Base-by-base conservation (phyloP, 2,888 invertebrate species). In the Aspidiotus rigidus region DNA sequence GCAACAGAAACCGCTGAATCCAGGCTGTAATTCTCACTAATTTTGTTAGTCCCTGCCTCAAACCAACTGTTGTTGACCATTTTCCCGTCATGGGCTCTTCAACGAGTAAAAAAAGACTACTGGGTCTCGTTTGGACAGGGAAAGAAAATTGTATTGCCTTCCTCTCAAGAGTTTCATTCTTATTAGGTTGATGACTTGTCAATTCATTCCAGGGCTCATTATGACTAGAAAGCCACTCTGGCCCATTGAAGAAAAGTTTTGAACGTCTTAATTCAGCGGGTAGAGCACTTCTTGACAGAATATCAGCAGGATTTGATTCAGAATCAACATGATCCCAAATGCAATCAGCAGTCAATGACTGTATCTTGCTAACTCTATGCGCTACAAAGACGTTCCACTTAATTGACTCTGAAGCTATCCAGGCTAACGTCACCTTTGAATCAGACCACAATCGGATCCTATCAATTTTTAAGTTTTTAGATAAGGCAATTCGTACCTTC, bases 371-470 rank as follows among this genome's bases (percentile, higher is more conserved):
- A 0, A 74, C 72, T 7, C 73, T 59, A 69, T 75, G 71, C 1
- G 73, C 72, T 0, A 75, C 74, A 59, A 75, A 75, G 0, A 72
- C 73, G 62, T 74, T 73, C 66, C 73, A 72, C 41, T 69, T 28
- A 44, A 59, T 9, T 73, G 74, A 70, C 42, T 70, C 57, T 1
- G 70, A 63, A 7, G 56, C 59, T n/a, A 75, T 63, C 74, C 75
- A 75, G n/a, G 69, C 60, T 39, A 75, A 70, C 1, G 72, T 73
- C 7, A 75, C 74, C 0, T 71, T 73, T 1, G 74, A 74, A 66
- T 76, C 75, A 8, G 72, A 72, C 55, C 73, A 73, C 60, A 64
- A 44, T 6, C 61, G 64, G 2, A 59, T 59, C 8, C 61, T 6
- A 42, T 67, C 63, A 15, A 41, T 17, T 17, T 72, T 56, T 2